These are phyloP conservation scores for Myotis yumanensis DNA, from an alignment of 2,113 vertebrate genomes.

Conservation along the genomic window DNA sequence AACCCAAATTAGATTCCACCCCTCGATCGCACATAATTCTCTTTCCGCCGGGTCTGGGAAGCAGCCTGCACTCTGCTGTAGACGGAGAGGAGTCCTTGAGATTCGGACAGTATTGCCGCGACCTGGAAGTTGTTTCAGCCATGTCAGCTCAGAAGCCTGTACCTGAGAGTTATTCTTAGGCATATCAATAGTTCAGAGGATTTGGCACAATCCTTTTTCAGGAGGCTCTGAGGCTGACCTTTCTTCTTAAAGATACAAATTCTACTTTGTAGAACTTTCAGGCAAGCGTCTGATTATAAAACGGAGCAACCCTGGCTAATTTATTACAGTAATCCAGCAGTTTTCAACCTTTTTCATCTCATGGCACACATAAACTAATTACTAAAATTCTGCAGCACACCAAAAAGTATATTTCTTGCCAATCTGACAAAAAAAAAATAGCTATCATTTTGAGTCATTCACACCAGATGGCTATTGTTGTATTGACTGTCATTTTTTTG, in stretches of 20 bases:
- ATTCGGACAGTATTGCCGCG: not conserved
- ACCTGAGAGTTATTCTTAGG: conserved; percentile 6
- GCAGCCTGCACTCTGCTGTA: not conserved
- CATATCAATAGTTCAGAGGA: not conserved
- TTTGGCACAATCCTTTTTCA: not conserved
- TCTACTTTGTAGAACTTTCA: not conserved
- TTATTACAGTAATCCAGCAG: conserved; percentile 24
- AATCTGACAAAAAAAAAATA: not conserved
- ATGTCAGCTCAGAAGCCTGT: not conserved
- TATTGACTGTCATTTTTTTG: not conserved
- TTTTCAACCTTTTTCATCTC: not conserved
- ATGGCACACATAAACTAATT: not conserved
- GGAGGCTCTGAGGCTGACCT: not conserved
- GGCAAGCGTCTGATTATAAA: conserved; percentile 27
- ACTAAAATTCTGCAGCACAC: not conserved
- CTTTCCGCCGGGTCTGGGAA: not conserved
- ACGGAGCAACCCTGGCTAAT: not conserved
- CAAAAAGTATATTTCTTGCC: not conserved
- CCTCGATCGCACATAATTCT: not conserved
- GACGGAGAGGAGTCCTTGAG: not conserved
- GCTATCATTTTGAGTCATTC: not conserved
- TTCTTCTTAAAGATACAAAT: conserved; percentile 9
- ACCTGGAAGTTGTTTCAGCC: not conserved
- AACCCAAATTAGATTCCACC: not conserved
- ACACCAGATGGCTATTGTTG: not conserved